Evolutionary conservation across 2,113 vertebrate species (phyloP), one percentile per base, ranked within the genome.

Genomic region (Stegastes partitus): DNA sequence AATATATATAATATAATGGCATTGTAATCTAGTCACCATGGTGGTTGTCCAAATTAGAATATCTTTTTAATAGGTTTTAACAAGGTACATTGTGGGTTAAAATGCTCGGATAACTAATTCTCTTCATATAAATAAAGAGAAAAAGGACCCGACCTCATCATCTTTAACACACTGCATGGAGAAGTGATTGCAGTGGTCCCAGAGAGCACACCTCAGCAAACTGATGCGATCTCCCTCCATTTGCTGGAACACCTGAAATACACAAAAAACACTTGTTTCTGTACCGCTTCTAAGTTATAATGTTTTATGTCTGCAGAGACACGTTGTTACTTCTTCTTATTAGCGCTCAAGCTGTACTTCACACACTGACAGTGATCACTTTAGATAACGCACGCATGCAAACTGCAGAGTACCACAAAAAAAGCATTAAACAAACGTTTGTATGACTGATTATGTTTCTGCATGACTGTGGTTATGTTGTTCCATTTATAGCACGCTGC

Each of bases 121-220:
- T 59, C 14, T 49, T 16, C 34, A 1, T 0, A 16, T 25, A 39
- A 7, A 54, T 19, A 31, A 25, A 18, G 11, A 34, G n/a, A 9
- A 54, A 31, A n/a, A 21, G 45, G 16, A 28, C 14, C 56, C 75
- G 45, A 98, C 97, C 95, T 98, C 96, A 0, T 99, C 98, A 0
- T 98, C 96, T 86, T 94, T 96, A 69, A 99, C 96, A 0, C 97
- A 97, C 85, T 98, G 96, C 94, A 92, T 80, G 23, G 98, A 99
- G 47, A 98, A 95, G 74, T 97, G 96, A 82, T 99, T 99, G 91
- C 97, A 97, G 84, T 99, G 97, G 61, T 97, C 96, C 98, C 98
- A 99, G 34, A 99, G 88, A 0, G 94, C 91, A 72, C 96, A 97
- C 63, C 98, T 94, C 45, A 98, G 93, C 61, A 95, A 89, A 50